Conservation (phyloP, 2,888 invertebrate species). For the Drosophila falleni region DNA sequence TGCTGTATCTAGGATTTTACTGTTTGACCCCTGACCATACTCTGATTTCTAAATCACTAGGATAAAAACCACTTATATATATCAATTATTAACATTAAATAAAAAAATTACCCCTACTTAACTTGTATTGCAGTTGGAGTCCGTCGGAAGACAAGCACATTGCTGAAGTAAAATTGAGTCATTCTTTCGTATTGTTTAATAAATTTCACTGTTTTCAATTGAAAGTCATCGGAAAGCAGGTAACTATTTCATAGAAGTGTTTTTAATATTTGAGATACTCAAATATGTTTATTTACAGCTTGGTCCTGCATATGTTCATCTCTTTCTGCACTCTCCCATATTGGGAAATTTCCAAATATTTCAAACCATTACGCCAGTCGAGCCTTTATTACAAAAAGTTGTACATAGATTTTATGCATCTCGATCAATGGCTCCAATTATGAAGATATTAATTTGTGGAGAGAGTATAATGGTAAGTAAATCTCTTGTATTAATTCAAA, state of each 20-base stretch:
- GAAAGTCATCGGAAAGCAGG: conserved; percentile 39
- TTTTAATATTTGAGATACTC: not conserved
- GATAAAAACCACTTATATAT: not conserved
- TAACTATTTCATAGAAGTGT: not conserved
- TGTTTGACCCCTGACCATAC: not conserved
- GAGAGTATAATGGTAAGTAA: conserved; percentile 89
- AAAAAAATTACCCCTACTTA: too few species aligned
- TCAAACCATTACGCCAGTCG: conserved; percentile 92
- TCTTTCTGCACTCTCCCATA: conserved; percentile 87
- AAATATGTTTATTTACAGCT: conserved; percentile 83
- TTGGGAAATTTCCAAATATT: conserved; percentile 89
- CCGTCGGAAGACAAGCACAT: conserved; percentile 30
- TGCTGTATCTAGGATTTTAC: too few species aligned
- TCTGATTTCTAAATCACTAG: not conserved
- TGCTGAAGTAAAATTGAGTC: conserved; percentile 39
- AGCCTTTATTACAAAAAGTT: conserved; percentile 91
- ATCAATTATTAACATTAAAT: not conserved
- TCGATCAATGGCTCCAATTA: conserved; percentile 87
- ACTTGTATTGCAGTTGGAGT: conserved; percentile 33
- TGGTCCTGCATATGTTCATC: conserved; percentile 92
- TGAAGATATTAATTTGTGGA: conserved; percentile 88
- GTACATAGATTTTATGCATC: conserved; percentile 92
- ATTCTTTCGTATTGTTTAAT: conserved; percentile 35
- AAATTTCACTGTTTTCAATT: conserved; percentile 32
- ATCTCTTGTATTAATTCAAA: not conserved